Evolutionary conservation across 2,888 invertebrate species (phyloP), one percentile per base, ranked within the genome.

Genomic region (Blastobasis lacticolella): DNA sequence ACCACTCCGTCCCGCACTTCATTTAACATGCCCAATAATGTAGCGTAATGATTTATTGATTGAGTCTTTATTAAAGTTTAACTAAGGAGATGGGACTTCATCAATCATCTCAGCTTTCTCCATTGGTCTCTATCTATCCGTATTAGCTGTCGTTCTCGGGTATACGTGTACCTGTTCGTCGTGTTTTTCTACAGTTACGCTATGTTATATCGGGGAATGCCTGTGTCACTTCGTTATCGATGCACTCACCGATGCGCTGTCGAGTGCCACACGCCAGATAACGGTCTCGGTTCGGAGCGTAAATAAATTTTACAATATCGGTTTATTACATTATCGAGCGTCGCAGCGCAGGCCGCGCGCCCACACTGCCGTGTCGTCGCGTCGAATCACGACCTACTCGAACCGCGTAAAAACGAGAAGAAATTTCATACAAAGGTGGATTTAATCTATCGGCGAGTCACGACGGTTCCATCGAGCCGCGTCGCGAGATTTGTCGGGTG

Each of bases 401-500:
- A 64, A 67, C 65, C 61, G 69, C 67, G 69, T 75, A 75, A 75
- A 82, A 81, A 74, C 67, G 69, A 75, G 67, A 76, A 74, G 71
- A 76, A 73, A 73, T 71, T 75, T 75, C 67, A 68, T 73, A 76
- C 71, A 74, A 75, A 77, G 73, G 71, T 75, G 64, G 69, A 65
- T 66, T 71, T 73, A 75, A 76, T 76, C 74, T 72, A 75, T 74
- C 61, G 70, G 58, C 66, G 60, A 73, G 75, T 76, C 75, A 75
- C 75, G 77, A 76, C 72, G 72, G 67, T 73, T 72, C 67, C 65
- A 70, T 69, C 66, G 71, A 73, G 67, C 66, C 61, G 51, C 49
- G 71, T 73, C 72, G 73, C 67, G 65, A 72, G 77, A 79, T 75
- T 76, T 71, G 76, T 76, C 69, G 75, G 76, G 71, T 78, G 73